Evolutionary conservation across 2,797 vertebrate species (phyloP).

Genomic region (Melanotaenia trifasciata): DNA sequence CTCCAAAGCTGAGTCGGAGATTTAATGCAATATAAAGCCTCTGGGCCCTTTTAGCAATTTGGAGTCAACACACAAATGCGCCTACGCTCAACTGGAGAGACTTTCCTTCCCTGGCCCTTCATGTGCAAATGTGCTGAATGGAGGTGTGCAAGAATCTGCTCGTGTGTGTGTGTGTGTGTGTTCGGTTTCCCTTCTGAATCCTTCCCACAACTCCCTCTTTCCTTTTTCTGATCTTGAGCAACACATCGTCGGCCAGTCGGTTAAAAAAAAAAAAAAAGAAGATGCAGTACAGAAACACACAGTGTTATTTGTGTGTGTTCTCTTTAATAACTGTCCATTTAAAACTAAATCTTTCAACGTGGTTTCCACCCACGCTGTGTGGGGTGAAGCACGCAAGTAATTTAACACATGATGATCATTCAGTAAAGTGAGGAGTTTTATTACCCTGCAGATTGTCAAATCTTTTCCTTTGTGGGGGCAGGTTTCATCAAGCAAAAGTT

Average conservation of each 20-base stretch:
- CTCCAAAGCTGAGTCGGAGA: conserved; percentile 73
- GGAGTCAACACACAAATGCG: conserved; percentile 79
- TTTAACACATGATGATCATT: conserved; percentile 57
- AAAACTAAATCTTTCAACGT: conserved; percentile 33
- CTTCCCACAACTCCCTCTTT: conserved; percentile 56
- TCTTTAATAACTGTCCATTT: conserved; percentile 52
- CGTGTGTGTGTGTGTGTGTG: conserved; percentile 15
- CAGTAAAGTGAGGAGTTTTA: conserved; percentile 40
- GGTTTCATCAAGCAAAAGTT: conserved; percentile 38
- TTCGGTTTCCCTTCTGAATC: conserved; percentile 61
- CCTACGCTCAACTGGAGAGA: conserved; percentile 73
- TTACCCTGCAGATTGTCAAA: conserved; percentile 44
- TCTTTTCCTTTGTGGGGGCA: conserved; percentile 29
- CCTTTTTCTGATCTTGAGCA: conserved; percentile 50
- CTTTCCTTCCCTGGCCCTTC: conserved; percentile 74
- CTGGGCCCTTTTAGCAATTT: conserved; percentile 80
- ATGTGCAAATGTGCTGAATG: conserved; percentile 78
- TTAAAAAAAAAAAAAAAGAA: conserved; percentile 26
- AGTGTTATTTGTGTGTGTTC: not conserved
- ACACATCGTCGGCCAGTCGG: conserved; percentile 49
- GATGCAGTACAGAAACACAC: conserved; percentile 22
- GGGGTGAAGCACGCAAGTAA: conserved; percentile 47
- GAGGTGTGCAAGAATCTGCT: conserved; percentile 60
- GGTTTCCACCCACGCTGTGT: conserved; percentile 43
- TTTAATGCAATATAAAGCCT: conserved; percentile 77